Conservation (phyloP, 2,888 invertebrate species). For the Nebria salina region DNA sequence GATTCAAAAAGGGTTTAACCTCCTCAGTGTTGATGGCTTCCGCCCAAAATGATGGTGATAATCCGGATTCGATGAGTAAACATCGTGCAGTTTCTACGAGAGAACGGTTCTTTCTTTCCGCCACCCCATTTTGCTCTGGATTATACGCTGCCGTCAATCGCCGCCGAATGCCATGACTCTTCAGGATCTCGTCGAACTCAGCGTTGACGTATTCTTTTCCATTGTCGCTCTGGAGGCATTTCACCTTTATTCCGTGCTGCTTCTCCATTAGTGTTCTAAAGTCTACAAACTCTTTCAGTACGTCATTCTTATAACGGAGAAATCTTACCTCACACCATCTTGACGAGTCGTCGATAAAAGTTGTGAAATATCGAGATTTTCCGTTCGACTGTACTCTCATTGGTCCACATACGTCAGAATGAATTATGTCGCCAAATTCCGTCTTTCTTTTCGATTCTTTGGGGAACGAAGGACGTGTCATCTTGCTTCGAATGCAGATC, state of each 20-base stretch:
- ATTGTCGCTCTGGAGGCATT: conserved; percentile 50
- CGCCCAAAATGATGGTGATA: too few relatives aligned
- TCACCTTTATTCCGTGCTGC: conserved; percentile 32
- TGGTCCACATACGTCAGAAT: conserved; percentile 7
- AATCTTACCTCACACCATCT: conserved; percentile 16
- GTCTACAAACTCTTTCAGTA: not conserved
- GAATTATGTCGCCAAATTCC: not conserved
- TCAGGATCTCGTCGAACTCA: not conserved
- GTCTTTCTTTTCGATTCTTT: not conserved
- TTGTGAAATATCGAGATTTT: not conserved
- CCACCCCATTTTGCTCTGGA: not conserved
- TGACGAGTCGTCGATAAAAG: conserved; percentile 6
- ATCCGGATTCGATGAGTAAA: too few relatives aligned
- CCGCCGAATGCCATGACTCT: not conserved
- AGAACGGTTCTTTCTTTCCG: not conserved
- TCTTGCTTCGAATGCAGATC: conserved; percentile 43
- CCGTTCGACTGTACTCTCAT: not conserved
- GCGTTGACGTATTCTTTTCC: conserved; percentile 47
- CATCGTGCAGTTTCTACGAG: too few relatives aligned
- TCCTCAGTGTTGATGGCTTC: too few relatives aligned
- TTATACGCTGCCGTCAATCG: not conserved
- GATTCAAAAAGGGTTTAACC: not conserved
- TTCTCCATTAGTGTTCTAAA: not conserved
- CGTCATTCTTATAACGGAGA: conserved; percentile 10
- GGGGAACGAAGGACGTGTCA: conserved; percentile 25